Evolutionary conservation across 2,797 vertebrate species (phyloP).

Genomic region (Megaceryle alcyon): DNA sequence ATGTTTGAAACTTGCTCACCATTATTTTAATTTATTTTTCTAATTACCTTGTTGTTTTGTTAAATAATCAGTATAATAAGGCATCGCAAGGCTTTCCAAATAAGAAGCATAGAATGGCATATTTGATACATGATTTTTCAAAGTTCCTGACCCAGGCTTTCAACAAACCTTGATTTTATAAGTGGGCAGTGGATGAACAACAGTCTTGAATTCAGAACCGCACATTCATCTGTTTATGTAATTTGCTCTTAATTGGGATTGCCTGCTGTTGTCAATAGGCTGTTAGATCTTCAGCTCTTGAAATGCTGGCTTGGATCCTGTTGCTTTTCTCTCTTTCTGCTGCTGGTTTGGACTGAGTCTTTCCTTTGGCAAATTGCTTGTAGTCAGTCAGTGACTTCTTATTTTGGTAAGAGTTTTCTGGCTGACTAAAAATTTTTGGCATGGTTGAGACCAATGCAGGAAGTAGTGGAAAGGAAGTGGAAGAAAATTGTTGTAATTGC

Average conservation of each 20-base stretch:
- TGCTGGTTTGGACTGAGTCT: background rate
- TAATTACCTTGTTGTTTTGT: background rate
- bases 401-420: background rate
- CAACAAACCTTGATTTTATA: background rate
- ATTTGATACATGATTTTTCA: background rate
- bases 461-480: background rate
- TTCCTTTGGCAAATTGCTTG: background rate
- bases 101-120: background rate
- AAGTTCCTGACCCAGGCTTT: background rate
- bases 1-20: background rate
- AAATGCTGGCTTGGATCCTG: background rate
- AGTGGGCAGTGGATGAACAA: background rate
- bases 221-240: background rate
- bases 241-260: conserved; percentile 17
- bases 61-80: background rate
- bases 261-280: background rate
- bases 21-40: conserved; percentile 37
- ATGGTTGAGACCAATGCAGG: background rate
- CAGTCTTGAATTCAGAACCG: background rate
- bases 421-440: background rate
- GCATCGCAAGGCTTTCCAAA: background rate
- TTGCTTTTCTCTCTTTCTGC: background rate
- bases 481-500: background rate
- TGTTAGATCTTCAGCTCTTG: background rate
- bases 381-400: background rate